Evolutionary conservation across 2,797 vertebrate species (phyloP), one percentile per base, ranked within the genome.

Genomic region (Melanotaenia trifasciata): DNA sequence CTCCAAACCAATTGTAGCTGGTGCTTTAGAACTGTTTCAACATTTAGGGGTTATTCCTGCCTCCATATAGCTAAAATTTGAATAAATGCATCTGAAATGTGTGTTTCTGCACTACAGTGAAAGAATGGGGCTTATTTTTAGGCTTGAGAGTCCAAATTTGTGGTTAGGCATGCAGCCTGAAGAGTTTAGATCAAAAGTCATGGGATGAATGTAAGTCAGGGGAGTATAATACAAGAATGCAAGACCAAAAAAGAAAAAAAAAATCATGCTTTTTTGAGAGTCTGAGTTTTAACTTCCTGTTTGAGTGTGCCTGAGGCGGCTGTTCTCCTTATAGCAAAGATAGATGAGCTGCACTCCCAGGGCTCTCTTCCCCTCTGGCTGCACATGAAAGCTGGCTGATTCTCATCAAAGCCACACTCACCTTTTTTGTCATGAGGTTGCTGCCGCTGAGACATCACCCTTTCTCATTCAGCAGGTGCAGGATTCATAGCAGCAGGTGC

Each of bases 381-480:
- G 70, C 85, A 86, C 87, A 88, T 89, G 83, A 90, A 91, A 90
- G 86, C 79, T 54, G 61, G 66, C 70, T 76, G 87, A 83, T 75
- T 86, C 71, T 70, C 86, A 90, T 90, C 87, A 89, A 92, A 93
- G 86, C 69, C 62, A 26, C 64, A 2, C 68, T 86, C 79, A 78
- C 89, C 86, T 85, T 85, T 40, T 71, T 62, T 64, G 81, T 79
- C 26, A 6, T 6, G 54, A 50, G 83, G 59, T 70, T 54, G 45
- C 80, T 57, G 70, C 79, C n/a, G 20, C 51, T 20, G 76, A 86
- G 75, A 76, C 70, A 8, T 14, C 4, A 5, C 16, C 24, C 51
- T 0, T 67, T 67, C 72, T 68, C 66, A 10, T 70, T 74, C 70
- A 63, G 77, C 84, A 82, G 79, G 64, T 80, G 80, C 73, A 64